Base-by-base conservation (phyloP, 2,888 invertebrate genomes). In the Coelopa pilipes region DNA sequence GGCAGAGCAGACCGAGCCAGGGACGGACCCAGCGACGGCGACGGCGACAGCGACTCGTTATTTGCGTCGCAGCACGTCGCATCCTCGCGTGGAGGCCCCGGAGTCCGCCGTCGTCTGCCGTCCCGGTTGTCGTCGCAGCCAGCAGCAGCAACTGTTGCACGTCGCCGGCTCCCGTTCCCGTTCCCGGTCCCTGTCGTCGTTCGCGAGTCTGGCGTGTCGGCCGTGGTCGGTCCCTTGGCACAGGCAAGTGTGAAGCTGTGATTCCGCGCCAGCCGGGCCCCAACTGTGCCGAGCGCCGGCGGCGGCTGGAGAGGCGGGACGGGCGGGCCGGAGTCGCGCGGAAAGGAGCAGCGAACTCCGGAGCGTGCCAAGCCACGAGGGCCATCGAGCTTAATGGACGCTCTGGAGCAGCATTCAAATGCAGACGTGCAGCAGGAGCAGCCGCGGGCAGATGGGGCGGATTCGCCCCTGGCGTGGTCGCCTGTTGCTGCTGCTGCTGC, bases 321-420 rank as follows among this genome's bases (percentile, higher is more conserved):
- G 24, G 19, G 57, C 17, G 11, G 55, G 19, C 12, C 7, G 19
- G 21, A 17, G 57, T n/a, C 1, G 10, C 24, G 34, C 12, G 13
- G 62, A 10, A 21, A 45, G 24, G 5, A 10, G 24, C 13, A 10
- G 24, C 13, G n/a, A 62, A 12, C 34, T 45, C 60, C 15, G 13
- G 24, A 60, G 60, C 60, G 62, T 62, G 62, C 62, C 62, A 62
- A 62, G 62, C 15, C 15, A 15, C 10, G 62, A 62, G 62, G 12
- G 34, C 62, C 62, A 62, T 34, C 15, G 24, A 34, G 45, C 62
- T 15, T 34, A 62, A 62, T 62, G 45, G 34, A 21, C 57, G 12
- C 57, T 34, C 34, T 13, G 34, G 34, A 34, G 34, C 24, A 62
- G 62, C n/a, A 62, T 62, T n/a, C 19, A 57, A 34, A 62, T 62